Conservation (phyloP, 2,113 vertebrate species). For the Myxocyprinus asiaticus region DNA sequence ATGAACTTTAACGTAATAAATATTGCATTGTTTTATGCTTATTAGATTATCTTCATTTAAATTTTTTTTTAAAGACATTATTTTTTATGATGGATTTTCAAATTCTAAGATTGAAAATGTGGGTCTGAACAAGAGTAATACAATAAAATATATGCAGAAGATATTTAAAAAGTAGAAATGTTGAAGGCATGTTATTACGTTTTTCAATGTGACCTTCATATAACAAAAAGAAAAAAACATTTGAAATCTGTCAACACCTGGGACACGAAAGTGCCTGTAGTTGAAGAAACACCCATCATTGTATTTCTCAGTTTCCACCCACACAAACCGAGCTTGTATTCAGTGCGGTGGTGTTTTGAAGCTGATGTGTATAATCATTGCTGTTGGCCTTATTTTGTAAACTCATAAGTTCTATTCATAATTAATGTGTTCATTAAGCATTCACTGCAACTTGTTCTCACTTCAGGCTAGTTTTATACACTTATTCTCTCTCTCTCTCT, state of each 20-base stretch:
- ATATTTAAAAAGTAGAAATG: no score
- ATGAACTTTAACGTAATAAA: no score
- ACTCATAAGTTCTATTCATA: background rate
- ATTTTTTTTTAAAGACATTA: no score
- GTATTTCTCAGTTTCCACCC: background rate
- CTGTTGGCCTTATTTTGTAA: background rate
- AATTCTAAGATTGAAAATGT: no score
- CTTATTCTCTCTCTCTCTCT: background rate
- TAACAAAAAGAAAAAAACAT: no score
- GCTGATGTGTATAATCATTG: background rate
- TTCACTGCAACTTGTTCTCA: background rate
- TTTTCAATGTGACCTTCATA: no score
- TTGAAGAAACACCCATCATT: conserved; percentile 1
- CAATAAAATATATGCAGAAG: no score
- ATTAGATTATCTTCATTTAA: no score
- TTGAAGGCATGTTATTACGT: no score
- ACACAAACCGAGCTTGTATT: background rate
- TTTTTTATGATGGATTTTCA: no score
- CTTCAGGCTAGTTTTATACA: background rate
- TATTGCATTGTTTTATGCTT: no score
- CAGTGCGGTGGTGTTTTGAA: conserved; percentile 5
- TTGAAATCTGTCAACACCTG: background rate
- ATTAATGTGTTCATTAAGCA: background rate
- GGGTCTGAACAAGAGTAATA: no score
- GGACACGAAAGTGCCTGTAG: background rate